Evolutionary conservation across 2,797 vertebrate species (phyloP), one percentile per base, ranked within the genome.

Genomic region (Lutjanus argentimaculatus): DNA sequence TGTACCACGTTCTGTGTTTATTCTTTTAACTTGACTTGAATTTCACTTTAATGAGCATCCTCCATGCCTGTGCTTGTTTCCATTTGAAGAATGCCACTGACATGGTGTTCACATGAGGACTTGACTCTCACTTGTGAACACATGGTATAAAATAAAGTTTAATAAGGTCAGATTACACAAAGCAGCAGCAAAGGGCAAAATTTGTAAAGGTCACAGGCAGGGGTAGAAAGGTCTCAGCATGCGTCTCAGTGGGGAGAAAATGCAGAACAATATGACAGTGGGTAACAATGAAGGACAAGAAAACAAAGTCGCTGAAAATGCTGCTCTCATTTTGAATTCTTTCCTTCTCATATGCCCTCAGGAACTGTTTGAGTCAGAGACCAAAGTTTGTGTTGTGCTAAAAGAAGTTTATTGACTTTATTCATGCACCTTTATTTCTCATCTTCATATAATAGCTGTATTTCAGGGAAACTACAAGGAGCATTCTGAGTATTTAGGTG

Each of bases 101-200:
- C 77, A 43, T 25, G 42, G 30, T 61, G 68, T 76, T 93, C 62
- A 75, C 57, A 85, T 58, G 68, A 85, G 56, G 46, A 73, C 83
- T 72, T 11, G 59, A 77, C 77, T 84, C 76, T 85, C 76, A 79
- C 80, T 86, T 84, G 58, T 80, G 80, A 80, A 68, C 80, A 81
- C 80, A 72, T 82, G 74, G 79, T 80, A 72, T 82, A 75, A 89
- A 88, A 89, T 85, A 87, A 83, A 90, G 88, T 89, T 92, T 92
- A 93, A 92, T 93, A 93, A 91, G 87, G 92, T 91, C 89, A 84
- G 81, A 83, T 87, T 91, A 88, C 89, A 89, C 87, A 92, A 91
- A 93, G 85, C 80, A 79, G 89, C 69, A 58, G 79, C 87, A 91
- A 90, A 91, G 89, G 89, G 88, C 89, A 89, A 62, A 22, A 89